These are phyloP conservation scores for Salvator merianae DNA, from an alignment of 2,113 vertebrate species.

Conservation along the genomic window DNA sequence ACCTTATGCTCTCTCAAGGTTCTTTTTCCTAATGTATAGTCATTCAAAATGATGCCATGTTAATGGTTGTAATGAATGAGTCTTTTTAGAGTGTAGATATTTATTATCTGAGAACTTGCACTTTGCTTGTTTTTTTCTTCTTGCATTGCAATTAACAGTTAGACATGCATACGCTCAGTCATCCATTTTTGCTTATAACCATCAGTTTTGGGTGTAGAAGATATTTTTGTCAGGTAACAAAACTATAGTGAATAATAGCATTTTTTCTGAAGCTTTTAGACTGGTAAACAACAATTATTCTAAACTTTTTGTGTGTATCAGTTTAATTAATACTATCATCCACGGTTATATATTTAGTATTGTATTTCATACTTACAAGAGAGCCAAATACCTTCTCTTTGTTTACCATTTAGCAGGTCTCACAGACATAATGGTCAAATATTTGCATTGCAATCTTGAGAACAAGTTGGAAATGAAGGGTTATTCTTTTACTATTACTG, in stretches of 20 bases:
- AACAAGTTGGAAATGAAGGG: not conserved
- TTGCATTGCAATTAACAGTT: not conserved
- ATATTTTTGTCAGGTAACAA: not conserved
- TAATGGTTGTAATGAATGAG: not conserved
- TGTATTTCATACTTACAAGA: not conserved
- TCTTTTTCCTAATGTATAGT: not conserved
- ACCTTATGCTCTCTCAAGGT: not conserved
- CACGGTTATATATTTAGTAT: not conserved
- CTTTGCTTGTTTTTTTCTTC: not conserved
- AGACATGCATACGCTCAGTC: not conserved
- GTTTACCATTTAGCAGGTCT: not conserved
- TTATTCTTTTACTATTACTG: not conserved
- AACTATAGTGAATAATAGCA: not conserved
- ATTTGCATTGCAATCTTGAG: not conserved
- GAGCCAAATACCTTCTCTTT: not conserved
- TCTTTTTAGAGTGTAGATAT: not conserved
- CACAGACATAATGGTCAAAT: not conserved
- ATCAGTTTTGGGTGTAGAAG: not conserved
- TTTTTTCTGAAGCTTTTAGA: not conserved
- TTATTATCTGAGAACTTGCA: not conserved
- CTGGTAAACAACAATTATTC: not conserved
- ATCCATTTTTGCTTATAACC: not conserved
- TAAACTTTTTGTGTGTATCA: not conserved
- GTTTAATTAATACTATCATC: not conserved
- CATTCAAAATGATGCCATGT: slow-evolving; percentile 19